phyloP scores from a whole-genome alignment of 2,113 vertebrate species.

The Nerophis ophidion region DNA sequence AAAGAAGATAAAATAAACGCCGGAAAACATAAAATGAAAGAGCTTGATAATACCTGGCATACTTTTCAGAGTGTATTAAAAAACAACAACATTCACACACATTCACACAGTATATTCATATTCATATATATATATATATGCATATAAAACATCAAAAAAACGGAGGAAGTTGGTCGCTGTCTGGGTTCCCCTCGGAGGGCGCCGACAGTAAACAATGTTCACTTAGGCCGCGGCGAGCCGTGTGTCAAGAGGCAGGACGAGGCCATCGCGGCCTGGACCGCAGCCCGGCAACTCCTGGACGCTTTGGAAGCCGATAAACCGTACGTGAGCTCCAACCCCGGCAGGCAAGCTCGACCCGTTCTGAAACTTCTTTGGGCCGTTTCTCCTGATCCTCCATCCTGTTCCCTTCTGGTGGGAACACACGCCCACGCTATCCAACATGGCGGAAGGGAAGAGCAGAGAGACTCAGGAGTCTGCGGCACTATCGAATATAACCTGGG shows the following conservation, averaged over 20 bases:
- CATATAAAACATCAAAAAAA: slow-evolving; percentile 75
- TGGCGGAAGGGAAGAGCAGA: slow-evolving; percentile 43
- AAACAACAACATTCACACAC: slow-evolving; percentile 71
- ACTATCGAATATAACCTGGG: slow-evolving; percentile 44
- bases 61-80: slow-evolving; percentile 64
- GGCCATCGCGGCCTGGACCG: slow-evolving; percentile 55
- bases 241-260: slow-evolving; percentile 70
- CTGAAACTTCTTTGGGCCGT: slow-evolving; percentile 27
- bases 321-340: slow-evolving; percentile 36
- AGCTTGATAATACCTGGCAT: slow-evolving; percentile 58
- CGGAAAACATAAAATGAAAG: not conserved
- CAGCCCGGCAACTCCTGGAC: slow-evolving; percentile 41
- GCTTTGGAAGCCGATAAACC: slow-evolving; percentile 43
- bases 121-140: slow-evolving; percentile 72
- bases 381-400: slow-evolving; percentile 44
- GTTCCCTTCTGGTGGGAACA: slow-evolving; percentile 27
- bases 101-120: slow-evolving; percentile 76
- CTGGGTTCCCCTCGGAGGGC: slow-evolving; percentile 67
- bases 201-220: slow-evolving; percentile 54
- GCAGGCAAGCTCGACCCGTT: slow-evolving; percentile 36
- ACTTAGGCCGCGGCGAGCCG: slow-evolving; percentile 66
- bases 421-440: slow-evolving; percentile 12
- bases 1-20: not conserved
- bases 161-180: slow-evolving; percentile 61
- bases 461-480: slow-evolving; percentile 42